Conservation (phyloP, 2,888 invertebrate genomes). For the Drosophila mercatorum region DNA sequence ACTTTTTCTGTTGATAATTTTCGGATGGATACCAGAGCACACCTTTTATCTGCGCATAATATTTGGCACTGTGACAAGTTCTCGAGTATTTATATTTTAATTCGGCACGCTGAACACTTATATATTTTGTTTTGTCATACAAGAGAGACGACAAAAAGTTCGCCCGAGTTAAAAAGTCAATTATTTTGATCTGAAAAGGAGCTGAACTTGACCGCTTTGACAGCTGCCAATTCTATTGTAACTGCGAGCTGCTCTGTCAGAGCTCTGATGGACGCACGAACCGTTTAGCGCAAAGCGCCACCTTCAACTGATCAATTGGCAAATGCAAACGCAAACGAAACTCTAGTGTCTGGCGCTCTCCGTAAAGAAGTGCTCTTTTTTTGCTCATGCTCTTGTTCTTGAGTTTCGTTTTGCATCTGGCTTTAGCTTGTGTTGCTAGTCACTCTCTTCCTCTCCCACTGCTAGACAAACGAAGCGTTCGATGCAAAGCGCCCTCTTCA, state of each 20-base stretch:
- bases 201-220: slow-evolving; percentile 79
- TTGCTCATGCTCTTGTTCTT: slow-evolving; percentile 4
- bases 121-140: slow-evolving; percentile 9
- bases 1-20: slow-evolving; percentile 25
- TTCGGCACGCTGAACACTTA: slow-evolving; percentile 30
- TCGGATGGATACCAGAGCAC: slow-evolving; percentile 21
- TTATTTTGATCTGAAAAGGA: slow-evolving; percentile 31
- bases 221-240: slow-evolving; percentile 36
- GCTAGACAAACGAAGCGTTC: slow-evolving; percentile 37
- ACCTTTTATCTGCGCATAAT: slow-evolving; percentile 41
- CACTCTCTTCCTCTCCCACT: not conserved
- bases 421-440: not conserved
- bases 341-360: slow-evolving; percentile 12
- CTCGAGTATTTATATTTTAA: slow-evolving; percentile 39
- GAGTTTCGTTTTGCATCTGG: slow-evolving; percentile 1
- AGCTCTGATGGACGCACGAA: slow-evolving; percentile 36
- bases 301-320: slow-evolving; percentile 59
- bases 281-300: slow-evolving; percentile 70
- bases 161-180: slow-evolving; percentile 14
- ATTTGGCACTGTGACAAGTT: slow-evolving; percentile 68
- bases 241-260: not conserved
- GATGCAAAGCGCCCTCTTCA: slow-evolving; percentile 22
- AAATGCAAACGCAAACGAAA: not conserved
- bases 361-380: slow-evolving; percentile 4
- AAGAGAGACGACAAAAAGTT: not conserved